Base-by-base conservation (phyloP, 2,113 vertebrate species). In the Glaucidium brasilianum region DNA sequence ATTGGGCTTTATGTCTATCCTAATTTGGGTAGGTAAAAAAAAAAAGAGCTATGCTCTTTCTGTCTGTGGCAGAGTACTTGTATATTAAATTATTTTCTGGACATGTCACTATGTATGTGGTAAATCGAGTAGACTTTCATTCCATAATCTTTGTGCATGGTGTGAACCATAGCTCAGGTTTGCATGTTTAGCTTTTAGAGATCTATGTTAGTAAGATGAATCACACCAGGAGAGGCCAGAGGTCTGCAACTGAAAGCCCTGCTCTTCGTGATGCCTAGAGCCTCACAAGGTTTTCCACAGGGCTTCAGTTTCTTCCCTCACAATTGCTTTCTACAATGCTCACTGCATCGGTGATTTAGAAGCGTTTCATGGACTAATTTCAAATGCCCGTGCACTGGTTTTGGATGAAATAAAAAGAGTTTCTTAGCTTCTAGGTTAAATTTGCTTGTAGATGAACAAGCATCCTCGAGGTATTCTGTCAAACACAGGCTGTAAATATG, bases 1-100 rank as follows among this genome's bases (percentile, higher is more conserved):
- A 49, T 5, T 56, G 15, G 35, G 9, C 4, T 80, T 80, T 74
- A 49, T 23, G 6, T 39, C 50, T 86, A 20, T 2, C 2, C 6
- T 26, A 56, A 45, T 22, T 22, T 53, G 8, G 10, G 2, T 11
- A 53, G 2, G 4, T 4, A 23, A 5, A 1, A 4, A 45, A 37
- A 75, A 59, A 64, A 37, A 41, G 27, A 78, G 5, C 20, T 60
- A 26, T 45, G 10, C 3, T 90, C 8, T 82, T 82, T 75, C 23
- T 52, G 5, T 52, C 39, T 72, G 14, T 3, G 34, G 9, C 11
- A 72, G 39, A 64, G 29, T 55, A 87, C 8, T 62, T 67, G 15
- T 32, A 13, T n/a, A 60, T 66, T 53, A 37, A 52, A 67, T 52
- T 68, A 37, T 88, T 79, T 90, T 80, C 39, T 50, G 58, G 21